Percentiles rank a stretch among this genome's conserved stretches.
phyloP scores from a whole-genome alignment of 2,113 vertebrate species.

The Sceloporus undulatus region DNA sequence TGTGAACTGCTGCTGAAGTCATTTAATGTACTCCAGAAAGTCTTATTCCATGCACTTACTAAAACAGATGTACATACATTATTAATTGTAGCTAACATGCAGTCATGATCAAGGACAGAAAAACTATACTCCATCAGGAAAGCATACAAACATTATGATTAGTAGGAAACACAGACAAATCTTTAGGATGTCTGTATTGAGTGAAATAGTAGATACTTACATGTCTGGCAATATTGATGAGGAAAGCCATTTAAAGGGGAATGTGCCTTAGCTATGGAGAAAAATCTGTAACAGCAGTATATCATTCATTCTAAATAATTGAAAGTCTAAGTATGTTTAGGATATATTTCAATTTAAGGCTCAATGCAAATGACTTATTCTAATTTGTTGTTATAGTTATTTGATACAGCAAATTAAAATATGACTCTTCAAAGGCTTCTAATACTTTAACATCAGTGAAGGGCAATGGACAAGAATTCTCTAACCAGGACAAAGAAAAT shows the following conservation, averaged over 20 bases:
- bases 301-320: constrained; percentile 13
- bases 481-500: background rate
- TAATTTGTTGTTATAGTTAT: background rate
- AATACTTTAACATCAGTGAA: background rate
- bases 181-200: constrained; percentile 65
- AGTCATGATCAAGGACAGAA: constrained; percentile 66
- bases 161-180: constrained; percentile 67
- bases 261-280: constrained; percentile 24
- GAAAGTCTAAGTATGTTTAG: background rate
- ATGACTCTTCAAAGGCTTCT: background rate
- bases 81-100: constrained; percentile 75
- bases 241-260: constrained; percentile 50
- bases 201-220: constrained; percentile 61
- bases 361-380: background rate
- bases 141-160: constrained; percentile 70
- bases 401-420: background rate
- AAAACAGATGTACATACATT: constrained; percentile 75
- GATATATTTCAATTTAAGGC: background rate
- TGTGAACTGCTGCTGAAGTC: constrained; percentile 66
- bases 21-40: constrained; percentile 65
- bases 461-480: background rate
- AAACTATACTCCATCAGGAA: constrained; percentile 69
- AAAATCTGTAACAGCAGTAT: constrained; percentile 23
- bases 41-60: constrained; percentile 33
- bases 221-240: constrained; percentile 51